phyloP scores from a whole-genome alignment of 2,888 invertebrate species.

The Pachycephus smyrnensis region DNA sequence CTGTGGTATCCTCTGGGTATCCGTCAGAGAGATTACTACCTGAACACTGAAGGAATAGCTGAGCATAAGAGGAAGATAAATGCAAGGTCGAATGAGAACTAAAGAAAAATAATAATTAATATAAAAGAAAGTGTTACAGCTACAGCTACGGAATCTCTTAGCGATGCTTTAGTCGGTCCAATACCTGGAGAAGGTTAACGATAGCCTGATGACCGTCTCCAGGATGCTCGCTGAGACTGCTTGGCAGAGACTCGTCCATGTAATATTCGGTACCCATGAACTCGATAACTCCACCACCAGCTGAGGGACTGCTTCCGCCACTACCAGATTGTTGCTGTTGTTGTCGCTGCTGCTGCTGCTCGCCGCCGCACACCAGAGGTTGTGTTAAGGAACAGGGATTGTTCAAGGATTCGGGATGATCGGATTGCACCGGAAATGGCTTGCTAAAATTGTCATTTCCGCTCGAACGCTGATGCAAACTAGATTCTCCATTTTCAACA shows the following conservation, averaged over 20 bases:
- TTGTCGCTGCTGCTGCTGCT: slow-evolving; percentile 55
- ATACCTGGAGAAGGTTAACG: slow-evolving; percentile 67
- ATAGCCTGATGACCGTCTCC: slow-evolving; percentile 67
- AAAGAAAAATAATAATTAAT: slow-evolving; percentile 29
- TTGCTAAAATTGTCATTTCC: slow-evolving; percentile 9
- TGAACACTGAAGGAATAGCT: slow-evolving; percentile 11
- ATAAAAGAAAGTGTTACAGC: slow-evolving; percentile 40
- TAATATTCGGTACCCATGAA: slow-evolving; percentile 87
- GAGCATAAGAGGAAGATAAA: slow-evolving; percentile 32
- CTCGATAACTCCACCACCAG: slow-evolving; percentile 69
- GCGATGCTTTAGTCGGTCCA: slow-evolving; percentile 59
- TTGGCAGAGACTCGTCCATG: slow-evolving; percentile 89
- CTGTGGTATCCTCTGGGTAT: neutral
- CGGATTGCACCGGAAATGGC: slow-evolving; percentile 14
- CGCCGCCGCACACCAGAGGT: slow-evolving; percentile 64
- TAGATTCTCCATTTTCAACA: slow-evolving; percentile 43
- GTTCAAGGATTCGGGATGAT: slow-evolving; percentile 27
- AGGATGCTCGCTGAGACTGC: slow-evolving; percentile 81
- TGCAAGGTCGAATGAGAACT: slow-evolving; percentile 19
- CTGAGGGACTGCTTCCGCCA: slow-evolving; percentile 62
- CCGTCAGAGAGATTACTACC: slow-evolving; percentile 24
- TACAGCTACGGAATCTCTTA: slow-evolving; percentile 54
- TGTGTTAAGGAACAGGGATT: slow-evolving; percentile 34
- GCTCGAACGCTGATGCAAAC: slow-evolving; percentile 18
- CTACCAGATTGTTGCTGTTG: slow-evolving; percentile 63